Evolutionary conservation across 2,113 vertebrate genomes (phyloP).

Genomic region (Chlorodrepanis virens): DNA sequence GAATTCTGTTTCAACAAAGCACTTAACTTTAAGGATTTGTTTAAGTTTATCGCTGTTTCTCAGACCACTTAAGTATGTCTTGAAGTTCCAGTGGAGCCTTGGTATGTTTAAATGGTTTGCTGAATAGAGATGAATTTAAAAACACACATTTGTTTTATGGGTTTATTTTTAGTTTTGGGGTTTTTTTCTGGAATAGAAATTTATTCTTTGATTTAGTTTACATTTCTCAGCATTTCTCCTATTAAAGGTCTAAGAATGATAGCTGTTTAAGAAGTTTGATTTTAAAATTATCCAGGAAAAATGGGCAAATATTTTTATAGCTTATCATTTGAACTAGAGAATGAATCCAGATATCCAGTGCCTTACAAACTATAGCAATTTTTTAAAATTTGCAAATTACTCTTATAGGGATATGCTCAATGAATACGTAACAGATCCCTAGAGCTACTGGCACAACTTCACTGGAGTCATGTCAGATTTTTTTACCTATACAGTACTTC

Average conservation of each 20-base stretch:
- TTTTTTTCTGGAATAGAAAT: neutral
- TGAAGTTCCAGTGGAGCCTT: slow-evolving; percentile 21
- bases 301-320: neutral
- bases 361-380: neutral
- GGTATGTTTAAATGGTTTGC: slow-evolving; percentile 9
- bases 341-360: neutral
- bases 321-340: neutral
- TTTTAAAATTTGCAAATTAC: neutral
- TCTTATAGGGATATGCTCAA: neutral
- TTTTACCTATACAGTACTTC: neutral
- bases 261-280: neutral
- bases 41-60: slow-evolving; percentile 15
- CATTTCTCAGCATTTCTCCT: neutral
- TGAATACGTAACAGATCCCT: neutral
- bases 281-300: neutral
- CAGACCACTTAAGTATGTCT: slow-evolving; percentile 13
- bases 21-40: slow-evolving; percentile 38
- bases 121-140: neutral
- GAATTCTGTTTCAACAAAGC: slow-evolving; percentile 42
- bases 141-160: neutral
- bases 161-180: rapidly evolving
- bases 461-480: slow-evolving; percentile 6
- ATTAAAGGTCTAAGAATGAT: neutral
- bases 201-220: neutral
- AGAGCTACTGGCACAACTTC: slow-evolving; percentile 23